These are phyloP conservation scores for Hystrix brachyura DNA, from an alignment of 2,113 vertebrate species.

Conservation along the genomic window DNA sequence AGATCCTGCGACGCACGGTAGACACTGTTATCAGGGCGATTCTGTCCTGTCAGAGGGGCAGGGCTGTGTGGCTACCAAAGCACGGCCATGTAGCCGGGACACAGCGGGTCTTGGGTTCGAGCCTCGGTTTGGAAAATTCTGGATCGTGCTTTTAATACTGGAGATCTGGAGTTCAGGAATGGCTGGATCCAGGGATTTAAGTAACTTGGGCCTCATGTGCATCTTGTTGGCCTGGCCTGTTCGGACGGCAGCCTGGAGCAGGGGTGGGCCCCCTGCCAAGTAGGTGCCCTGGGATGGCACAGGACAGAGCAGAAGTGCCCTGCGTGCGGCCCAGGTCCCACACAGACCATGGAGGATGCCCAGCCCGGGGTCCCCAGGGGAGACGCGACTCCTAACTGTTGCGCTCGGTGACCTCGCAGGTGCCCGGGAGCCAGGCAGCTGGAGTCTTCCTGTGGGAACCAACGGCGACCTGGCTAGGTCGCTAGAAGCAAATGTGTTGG, in stretches of 20 bases:
- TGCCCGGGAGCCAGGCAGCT: background rate
- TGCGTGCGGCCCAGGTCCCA: background rate
- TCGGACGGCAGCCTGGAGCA: background rate
- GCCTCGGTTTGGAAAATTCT: background rate
- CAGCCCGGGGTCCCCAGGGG: background rate
- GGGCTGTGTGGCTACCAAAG: background rate
- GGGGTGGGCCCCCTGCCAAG: background rate
- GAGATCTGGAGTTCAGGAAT: background rate
- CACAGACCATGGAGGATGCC: too few relatives aligned
- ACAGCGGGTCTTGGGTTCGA: background rate
- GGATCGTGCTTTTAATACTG: background rate
- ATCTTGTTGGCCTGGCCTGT: background rate
- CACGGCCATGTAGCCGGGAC: accelerated
- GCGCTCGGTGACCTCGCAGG: too few relatives aligned
- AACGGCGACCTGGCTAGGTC: background rate
- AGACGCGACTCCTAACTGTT: background rate
- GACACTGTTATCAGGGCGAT: background rate
- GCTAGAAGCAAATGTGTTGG: background rate
- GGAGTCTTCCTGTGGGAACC: background rate
- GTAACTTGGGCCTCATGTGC: background rate
- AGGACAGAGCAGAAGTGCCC: too few relatives aligned
- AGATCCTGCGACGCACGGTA: background rate
- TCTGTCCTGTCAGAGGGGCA: background rate
- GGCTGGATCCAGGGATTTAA: background rate
- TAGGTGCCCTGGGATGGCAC: background rate